These are phyloP conservation scores for Brienomyrus longianalis DNA, from an alignment of 2,113 vertebrate species.

Conservation along the genomic window DNA sequence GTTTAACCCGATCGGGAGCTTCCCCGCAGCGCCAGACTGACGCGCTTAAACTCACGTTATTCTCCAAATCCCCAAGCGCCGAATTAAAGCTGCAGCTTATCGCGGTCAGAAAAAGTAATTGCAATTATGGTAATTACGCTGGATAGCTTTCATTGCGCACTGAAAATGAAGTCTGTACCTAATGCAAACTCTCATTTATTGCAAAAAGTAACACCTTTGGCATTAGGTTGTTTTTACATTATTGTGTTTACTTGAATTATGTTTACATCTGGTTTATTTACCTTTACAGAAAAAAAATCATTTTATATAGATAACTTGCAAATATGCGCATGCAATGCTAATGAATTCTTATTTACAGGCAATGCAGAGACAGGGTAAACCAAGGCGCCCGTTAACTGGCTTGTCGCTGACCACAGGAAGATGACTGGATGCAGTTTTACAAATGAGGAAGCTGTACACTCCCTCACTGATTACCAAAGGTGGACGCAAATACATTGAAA, in stretches of 20 bases:
- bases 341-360: neutral
- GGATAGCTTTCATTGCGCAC: neutral
- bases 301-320: neutral
- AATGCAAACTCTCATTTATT: neutral
- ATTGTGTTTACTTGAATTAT: neutral
- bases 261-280: neutral
- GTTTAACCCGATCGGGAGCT: neutral
- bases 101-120: conserved; percentile 10
- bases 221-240: neutral
- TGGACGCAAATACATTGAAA: neutral
- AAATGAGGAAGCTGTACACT: neutral
- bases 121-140: conserved; percentile 13
- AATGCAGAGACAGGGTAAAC: neutral
- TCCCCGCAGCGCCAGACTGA: neutral
- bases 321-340: neutral
- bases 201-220: neutral
- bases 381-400: neutral
- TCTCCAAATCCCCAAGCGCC: neutral
- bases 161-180: conserved; percentile 1
- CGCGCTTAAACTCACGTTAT: neutral
- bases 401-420: neutral
- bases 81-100: neutral
- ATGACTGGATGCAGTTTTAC: neutral
- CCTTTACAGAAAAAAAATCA: neutral
- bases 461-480: neutral